Evolutionary conservation across 2,797 vertebrate genomes (phyloP).

Genomic region (Chromobotia macracanthus): DNA sequence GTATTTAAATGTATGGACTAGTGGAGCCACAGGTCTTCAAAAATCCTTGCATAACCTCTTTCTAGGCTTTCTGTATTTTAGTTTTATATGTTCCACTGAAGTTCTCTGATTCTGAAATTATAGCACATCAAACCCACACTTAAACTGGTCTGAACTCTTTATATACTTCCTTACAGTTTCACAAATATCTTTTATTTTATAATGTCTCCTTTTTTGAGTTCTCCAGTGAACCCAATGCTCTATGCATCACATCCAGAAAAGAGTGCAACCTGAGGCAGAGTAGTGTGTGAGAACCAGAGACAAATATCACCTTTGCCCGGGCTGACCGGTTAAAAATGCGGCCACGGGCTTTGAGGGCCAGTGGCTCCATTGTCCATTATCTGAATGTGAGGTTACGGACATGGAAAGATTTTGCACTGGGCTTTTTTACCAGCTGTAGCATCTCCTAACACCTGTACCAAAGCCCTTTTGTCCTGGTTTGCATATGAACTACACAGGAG

Average conservation of each 20-base stretch:
- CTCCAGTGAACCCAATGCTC: conserved; percentile 20
- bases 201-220: neutral
- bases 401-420: conserved; percentile 59
- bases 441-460: conserved; percentile 74
- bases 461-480: conserved; percentile 65
- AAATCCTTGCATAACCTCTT: neutral
- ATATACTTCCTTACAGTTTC: neutral
- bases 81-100: neutral
- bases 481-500: conserved; percentile 59
- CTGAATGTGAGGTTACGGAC: conserved; percentile 59
- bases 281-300: conserved; percentile 54
- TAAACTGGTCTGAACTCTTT: neutral
- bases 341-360: conserved; percentile 45
- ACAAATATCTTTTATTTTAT: too few species aligned
- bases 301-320: conserved; percentile 37
- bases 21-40: neutral
- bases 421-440: conserved; percentile 61
- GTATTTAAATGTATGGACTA: neutral
- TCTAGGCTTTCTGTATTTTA: neutral
- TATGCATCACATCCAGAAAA: conserved; percentile 13
- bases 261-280: conserved; percentile 38
- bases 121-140: neutral
- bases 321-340: conserved; percentile 51
- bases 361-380: conserved; percentile 51
- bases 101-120: neutral